Evolutionary conservation across 2,113 vertebrate genomes (phyloP).

Genomic region (Albula glossodonta): DNA sequence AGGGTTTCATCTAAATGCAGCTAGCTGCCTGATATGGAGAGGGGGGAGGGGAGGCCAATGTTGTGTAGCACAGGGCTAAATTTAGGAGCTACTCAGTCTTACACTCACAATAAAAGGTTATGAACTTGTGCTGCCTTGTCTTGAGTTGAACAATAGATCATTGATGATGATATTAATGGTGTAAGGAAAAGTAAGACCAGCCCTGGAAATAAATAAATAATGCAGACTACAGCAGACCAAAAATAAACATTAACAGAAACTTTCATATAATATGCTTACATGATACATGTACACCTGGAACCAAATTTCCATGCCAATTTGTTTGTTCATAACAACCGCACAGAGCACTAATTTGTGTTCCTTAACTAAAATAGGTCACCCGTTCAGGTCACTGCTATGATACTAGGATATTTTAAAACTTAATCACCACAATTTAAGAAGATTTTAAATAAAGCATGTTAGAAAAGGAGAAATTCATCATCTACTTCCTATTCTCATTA

Average conservation of each 20-base stretch:
- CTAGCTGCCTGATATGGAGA: conserved; percentile 38
- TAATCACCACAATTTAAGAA: too few species aligned
- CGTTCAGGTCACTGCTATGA: too few species aligned
- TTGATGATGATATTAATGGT: background rate
- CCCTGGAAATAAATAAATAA: background rate
- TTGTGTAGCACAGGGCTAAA: conserved; percentile 49
- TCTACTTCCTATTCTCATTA: background rate
- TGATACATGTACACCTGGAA: too few species aligned
- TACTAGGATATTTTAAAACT: too few species aligned
- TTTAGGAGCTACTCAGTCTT: conserved; percentile 49
- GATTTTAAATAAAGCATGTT: too few species aligned
- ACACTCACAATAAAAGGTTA: conserved; percentile 34
- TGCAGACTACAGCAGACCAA: background rate
- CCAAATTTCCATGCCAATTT: too few species aligned
- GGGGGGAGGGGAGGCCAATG: conserved; percentile 39
- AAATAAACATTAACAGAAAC: too few species aligned
- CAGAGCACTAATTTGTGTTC: too few species aligned
- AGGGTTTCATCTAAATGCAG: conserved; percentile 47
- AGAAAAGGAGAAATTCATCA: too few species aligned
- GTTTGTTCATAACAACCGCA: too few species aligned
- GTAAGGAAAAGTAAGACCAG: background rate
- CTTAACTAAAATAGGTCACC: too few species aligned
- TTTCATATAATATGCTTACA: too few species aligned
- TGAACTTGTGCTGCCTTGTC: background rate
- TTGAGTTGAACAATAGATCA: background rate